Conservation (phyloP, 2,888 invertebrate genomes). For the Oligia strigilis region DNA sequence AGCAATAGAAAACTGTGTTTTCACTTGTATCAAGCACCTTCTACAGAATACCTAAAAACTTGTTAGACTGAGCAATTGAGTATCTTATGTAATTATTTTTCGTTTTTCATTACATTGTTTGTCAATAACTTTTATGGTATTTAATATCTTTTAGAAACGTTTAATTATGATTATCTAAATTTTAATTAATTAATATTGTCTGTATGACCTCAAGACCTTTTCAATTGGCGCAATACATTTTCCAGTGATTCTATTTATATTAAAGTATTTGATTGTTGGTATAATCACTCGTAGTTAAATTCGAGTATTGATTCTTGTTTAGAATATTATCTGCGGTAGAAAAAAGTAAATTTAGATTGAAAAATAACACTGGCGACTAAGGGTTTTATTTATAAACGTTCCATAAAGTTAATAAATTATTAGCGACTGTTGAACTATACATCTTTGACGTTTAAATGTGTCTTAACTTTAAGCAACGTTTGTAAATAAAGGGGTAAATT, state of each 20-base stretch:
- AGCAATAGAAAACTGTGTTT: neutral
- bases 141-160: constrained; percentile 31
- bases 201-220: constrained; percentile 19
- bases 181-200: constrained; percentile 11
- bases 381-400: neutral
- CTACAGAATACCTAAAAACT: constrained; percentile 28
- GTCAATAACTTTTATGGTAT: constrained; percentile 26
- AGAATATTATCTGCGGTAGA: constrained; percentile 22
- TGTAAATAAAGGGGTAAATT: neutral
- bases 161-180: constrained; percentile 18
- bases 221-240: constrained; percentile 35
- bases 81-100: constrained; percentile 31
- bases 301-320: constrained; percentile 41
- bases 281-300: constrained; percentile 39
- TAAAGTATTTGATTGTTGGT: constrained; percentile 21
- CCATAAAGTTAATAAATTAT: neutral
- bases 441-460: neutral
- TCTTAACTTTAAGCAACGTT: neutral
- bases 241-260: constrained; percentile 55
- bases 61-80: constrained; percentile 48
- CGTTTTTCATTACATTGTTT: constrained; percentile 13
- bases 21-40: constrained; percentile 8
- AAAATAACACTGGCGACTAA: constrained; percentile 19
- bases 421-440: neutral
- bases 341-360: constrained; percentile 22